Evolutionary conservation across 2,888 invertebrate species (phyloP), one percentile per base, ranked within the genome.

Genomic region (Escarpia spicata): DNA sequence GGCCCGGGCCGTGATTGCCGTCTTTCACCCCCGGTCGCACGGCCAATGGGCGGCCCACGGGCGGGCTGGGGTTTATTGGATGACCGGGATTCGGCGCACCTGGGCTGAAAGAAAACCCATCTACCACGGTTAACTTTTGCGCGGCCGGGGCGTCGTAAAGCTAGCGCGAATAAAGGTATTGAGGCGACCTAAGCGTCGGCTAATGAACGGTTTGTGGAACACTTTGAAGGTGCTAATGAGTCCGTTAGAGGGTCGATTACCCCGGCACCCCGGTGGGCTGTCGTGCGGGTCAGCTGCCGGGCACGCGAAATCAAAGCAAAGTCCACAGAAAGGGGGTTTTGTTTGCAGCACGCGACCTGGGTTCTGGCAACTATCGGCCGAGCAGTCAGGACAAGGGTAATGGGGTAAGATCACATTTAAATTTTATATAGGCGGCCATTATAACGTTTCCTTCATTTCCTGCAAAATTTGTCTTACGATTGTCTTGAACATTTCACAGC

Each of bases 181-280:
- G 75, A 75, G 75, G 26, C 75, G 75, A 75, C 26, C 75, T 75
- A 75, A 75, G 75, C 75, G n/a, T n/a, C n/a, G 75, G 75, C 75
- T 75, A 75, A 75, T 75, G 75, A 75, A 75, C 75, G 75, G 75
- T 75, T 75, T 75, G 75, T 75, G 26, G 75, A 75, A 75, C 75
- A 75, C 75, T 75, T 75, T 75, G 75, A 75, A 75, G 75, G 75
- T 26, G 75, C 75, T 75, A 75, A 75, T 75, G 75, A 75, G 75
- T 4, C 75, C 75, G 75, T 75, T 75, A 75, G 75, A 75, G 75
- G 75, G 75, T 75, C 75, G 75, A 75, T 75, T 75, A 75, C 75
- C 75, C 75, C 26, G 75, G 26, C 75, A 75, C 26, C 75, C 75
- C 75, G 75, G 75, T 26, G 75, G 6, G 75, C 6, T n/a, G 26